Evolutionary conservation across 2,888 invertebrate species (phyloP), one percentile per base, ranked within the genome.

Genomic region (Linyphia triangularis): DNA sequence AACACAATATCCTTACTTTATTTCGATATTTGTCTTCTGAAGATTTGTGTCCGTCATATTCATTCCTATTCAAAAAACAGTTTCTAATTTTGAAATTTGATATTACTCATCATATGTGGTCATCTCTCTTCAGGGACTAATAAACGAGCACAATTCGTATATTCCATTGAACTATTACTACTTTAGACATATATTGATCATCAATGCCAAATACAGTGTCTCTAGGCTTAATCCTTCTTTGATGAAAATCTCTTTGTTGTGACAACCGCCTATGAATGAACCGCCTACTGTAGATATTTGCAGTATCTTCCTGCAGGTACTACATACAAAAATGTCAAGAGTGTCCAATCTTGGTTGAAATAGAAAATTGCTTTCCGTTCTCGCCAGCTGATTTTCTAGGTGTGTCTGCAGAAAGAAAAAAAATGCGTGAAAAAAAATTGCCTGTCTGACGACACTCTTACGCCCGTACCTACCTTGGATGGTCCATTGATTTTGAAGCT

Each of bases 401-500:
- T 3, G 40, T 40, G 40, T 40, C 40, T 16, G 40, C 40, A 9
- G 16, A 40, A 40, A 40, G 16, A 40, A 40, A 40, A 40, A 40
- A 40, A 40, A 40, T 9, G 40, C 3, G 40, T 40, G 40, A n/a
- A n/a, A n/a, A n/a, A n/a, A n/a, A 37, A 40, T 16, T 40, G 22
- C 22, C 19, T 13, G 33, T n/a, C 5, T 7, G 43, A 70, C 26
- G 24, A 40, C 51, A 13, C 9, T 30, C 51, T 4, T 7, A 24
- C 19, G 5, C 16, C n/a, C 24, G n/a, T 40, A 19, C 37, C 6
- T 69, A 10, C 37, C 24, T 28, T 51, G 43, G 26, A 51, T 57
- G 51, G 30, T 72, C 72, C 30, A 57, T 57, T 72, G 72, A 72
- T 72, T 72, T 43, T 26, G 2, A 72, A 72, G 51, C 28, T 28